A percentile compares a stretch with the other conserved stretches of the same genome.
These are phyloP conservation scores for Parnassius mnemosyne DNA, from an alignment of 2,888 invertebrate genomes.

Conservation along the genomic window DNA sequence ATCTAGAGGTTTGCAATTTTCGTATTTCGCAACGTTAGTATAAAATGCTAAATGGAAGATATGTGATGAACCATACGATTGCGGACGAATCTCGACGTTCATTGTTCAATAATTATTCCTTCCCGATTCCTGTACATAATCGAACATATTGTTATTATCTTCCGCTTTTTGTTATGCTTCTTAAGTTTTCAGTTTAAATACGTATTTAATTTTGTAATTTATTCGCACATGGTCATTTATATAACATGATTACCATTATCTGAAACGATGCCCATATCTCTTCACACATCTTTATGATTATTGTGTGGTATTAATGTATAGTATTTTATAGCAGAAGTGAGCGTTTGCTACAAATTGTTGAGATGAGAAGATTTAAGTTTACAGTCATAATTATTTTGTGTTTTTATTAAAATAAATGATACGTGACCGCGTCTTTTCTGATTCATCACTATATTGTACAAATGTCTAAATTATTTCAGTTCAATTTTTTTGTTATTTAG, in stretches of 20 bases:
- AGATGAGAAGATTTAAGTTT: too few relatives aligned
- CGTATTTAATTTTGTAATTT: background rate
- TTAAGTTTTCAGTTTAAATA: background rate
- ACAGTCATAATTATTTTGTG: background rate
- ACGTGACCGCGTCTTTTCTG: conserved; percentile 6
- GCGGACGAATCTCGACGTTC: conserved; percentile 1
- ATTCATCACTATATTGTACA: conserved; percentile 4
- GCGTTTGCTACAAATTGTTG: too few relatives aligned
- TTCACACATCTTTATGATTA: background rate
- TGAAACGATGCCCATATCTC: background rate
- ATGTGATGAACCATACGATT: conserved; percentile 1
- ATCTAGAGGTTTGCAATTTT: background rate
- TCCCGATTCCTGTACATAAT: conserved; percentile 4
- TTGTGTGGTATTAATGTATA: too few relatives aligned
- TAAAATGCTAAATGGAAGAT: background rate
- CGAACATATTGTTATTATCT: conserved; percentile 1
- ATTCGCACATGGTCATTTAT: conserved; percentile 1
- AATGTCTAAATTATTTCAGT: conserved; percentile 4
- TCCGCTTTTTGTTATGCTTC: conserved; percentile 17
- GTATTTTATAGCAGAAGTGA: too few relatives aligned
- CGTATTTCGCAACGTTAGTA: background rate
- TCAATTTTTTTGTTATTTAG: conserved; percentile 1
- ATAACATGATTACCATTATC: background rate
- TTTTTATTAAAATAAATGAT: background rate
- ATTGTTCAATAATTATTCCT: background rate